These are phyloP conservation scores for Archaeoteleia sp. DNA, from an alignment of 2,888 invertebrate genomes.

Conservation along the genomic window DNA sequence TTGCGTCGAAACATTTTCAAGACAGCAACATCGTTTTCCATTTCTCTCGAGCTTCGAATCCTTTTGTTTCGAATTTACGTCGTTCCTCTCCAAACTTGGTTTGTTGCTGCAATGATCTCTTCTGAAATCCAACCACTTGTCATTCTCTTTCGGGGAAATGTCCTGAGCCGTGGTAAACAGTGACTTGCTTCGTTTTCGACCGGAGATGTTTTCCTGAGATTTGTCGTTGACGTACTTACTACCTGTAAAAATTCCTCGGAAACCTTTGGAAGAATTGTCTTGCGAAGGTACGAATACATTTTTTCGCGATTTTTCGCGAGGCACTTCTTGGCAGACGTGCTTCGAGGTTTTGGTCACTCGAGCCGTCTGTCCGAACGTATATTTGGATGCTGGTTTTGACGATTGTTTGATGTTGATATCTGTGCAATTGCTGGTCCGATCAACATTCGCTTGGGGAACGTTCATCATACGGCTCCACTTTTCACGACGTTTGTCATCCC, in stretches of 20 bases:
- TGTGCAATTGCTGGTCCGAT: slow-evolving; percentile 48
- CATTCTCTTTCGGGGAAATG: slow-evolving; percentile 45
- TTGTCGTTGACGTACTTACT: slow-evolving; percentile 33
- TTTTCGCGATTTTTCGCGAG: background rate
- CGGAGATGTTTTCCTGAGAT: slow-evolving; percentile 44
- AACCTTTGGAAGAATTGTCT: slow-evolving; percentile 33
- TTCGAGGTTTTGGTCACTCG: too few relatives aligned
- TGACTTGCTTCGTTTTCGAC: slow-evolving; percentile 56
- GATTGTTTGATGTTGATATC: slow-evolving; percentile 31
- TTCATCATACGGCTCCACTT: slow-evolving; percentile 42
- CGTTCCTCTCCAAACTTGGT: slow-evolving; percentile 8
- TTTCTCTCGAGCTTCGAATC: slow-evolving; percentile 4
- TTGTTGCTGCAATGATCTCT: slow-evolving; percentile 17
- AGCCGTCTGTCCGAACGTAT: background rate
- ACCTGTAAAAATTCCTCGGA: slow-evolving; percentile 44
- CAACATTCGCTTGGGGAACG: slow-evolving; percentile 47
- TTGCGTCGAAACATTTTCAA: too few relatives aligned
- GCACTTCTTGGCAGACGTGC: background rate
- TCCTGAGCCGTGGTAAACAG: slow-evolving; percentile 52
- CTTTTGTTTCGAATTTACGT: slow-evolving; percentile 5
- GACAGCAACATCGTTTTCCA: slow-evolving; percentile 1
- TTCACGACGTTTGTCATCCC: too few relatives aligned
- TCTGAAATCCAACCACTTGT: slow-evolving; percentile 31
- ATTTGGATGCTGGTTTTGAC: background rate
- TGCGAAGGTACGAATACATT: background rate